Evolutionary conservation across 1,140 invertebrate genomes (phyloP), one percentile per base, ranked within the genome.

Genomic region (Andrena cerasifolii): DNA sequence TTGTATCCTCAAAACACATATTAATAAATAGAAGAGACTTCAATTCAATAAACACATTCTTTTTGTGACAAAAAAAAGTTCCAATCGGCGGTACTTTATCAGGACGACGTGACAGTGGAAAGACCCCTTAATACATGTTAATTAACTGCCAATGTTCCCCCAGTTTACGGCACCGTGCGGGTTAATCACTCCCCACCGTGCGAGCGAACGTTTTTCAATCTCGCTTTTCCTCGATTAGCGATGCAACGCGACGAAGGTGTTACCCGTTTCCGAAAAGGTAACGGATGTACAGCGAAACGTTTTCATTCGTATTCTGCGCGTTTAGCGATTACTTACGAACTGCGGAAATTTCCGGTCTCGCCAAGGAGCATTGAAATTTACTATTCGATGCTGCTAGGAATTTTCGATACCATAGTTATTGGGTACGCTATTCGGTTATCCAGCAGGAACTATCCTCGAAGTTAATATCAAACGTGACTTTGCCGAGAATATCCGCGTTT

Each of bases 391-490:
- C n/a, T 59, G 26, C 3, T 14, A 10, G 14, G 54, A 71, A 59
- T 71, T 47, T 33, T 33, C 40, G 40, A 58, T 59, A 33, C 3
- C 36, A 12, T 1, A n/a, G 36, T 68, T 70, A 70, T 43, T 58
- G 33, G 24, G 28, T 10, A 24, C 2, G 36, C 16, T 21, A 40
- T 6, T 31, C 21, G 33, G 16, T n/a, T 70, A 70, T 70, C 66
- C 51, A 70, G 3, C 12, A 10, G 51, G 3, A n/a, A 43, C 18
- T 56, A 28, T 43, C 28, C 24, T 14, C 26, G 33, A 16, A 18
- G 36, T 70, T 70, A 56, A 70, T 70, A 43, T 56, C 56, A 36
- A 59, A 59, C 31, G 31, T 59, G 56, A 59, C 31, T 36, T 21
- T 16, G 36, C 5, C 33, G 16, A 21, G 18, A 8, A 40, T 26